These are phyloP conservation scores for Sinodicranocentrus sp. DNA, from an alignment of 2,888 invertebrate genomes.

Conservation along the genomic window DNA sequence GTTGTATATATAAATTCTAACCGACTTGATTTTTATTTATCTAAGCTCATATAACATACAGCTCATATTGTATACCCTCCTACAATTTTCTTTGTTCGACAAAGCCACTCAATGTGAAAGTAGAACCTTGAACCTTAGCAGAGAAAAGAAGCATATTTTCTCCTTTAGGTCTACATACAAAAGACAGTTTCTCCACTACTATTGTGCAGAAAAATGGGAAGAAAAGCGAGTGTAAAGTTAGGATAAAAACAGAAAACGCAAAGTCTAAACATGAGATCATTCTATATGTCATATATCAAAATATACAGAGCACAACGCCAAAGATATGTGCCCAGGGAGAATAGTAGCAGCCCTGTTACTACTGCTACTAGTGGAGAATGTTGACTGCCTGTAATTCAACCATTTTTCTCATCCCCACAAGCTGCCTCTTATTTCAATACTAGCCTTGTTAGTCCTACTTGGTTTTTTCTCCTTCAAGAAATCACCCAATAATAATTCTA, in stretches of 20 bases:
- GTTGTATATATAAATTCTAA: too few relatives aligned
- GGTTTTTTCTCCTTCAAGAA: constrained; percentile 15
- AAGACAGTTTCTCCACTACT: constrained; percentile 1
- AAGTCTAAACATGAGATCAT: constrained; percentile 14
- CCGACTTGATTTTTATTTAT: too few relatives aligned
- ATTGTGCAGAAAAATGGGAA: background rate
- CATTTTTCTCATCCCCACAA: constrained; percentile 28
- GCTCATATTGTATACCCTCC: too few relatives aligned
- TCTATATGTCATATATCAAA: constrained; percentile 20
- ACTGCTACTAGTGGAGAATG: constrained; percentile 15
- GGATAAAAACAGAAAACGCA: background rate
- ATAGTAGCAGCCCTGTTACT: background rate
- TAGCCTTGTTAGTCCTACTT: background rate
- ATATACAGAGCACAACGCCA: constrained; percentile 18
- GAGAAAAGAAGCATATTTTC: constrained; percentile 28
- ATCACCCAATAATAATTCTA: constrained; percentile 33
- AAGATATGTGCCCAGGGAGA: constrained; percentile 8
- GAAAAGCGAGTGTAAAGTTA: background rate
- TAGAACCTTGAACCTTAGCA: constrained; percentile 43
- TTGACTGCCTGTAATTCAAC: constrained; percentile 35
- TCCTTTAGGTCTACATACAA: constrained; percentile 33
- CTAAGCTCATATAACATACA: too few relatives aligned
- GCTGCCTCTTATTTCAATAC: constrained; percentile 8
- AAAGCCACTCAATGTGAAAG: constrained; percentile 30
- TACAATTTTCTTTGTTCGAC: constrained; percentile 9